Conservation (phyloP, 2,888 invertebrate genomes). For the Tenthredo scrophulariae region DNA sequence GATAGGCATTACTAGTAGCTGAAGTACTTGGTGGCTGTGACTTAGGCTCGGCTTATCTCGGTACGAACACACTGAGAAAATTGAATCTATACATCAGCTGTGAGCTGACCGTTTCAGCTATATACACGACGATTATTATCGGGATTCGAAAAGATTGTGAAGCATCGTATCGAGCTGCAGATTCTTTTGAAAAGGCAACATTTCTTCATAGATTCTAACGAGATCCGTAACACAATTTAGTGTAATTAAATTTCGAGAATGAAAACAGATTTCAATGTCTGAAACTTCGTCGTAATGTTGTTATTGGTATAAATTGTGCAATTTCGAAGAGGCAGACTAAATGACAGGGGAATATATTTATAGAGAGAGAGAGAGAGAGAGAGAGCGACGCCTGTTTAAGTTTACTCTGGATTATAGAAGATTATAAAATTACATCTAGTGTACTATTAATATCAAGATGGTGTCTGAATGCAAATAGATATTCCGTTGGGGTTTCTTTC, state of each 20-base stretch:
- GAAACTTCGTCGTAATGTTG: neutral
- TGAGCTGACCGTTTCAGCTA: neutral
- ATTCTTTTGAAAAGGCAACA: no score
- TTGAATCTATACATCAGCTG: neutral
- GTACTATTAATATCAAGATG: neutral
- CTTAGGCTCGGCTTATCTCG: constrained; percentile 30
- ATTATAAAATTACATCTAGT: neutral
- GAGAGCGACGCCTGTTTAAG: neutral
- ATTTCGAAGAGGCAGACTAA: neutral
- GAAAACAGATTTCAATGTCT: neutral
- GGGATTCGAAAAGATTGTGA: neutral
- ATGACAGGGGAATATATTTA: neutral
- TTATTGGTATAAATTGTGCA: neutral
- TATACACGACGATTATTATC: neutral
- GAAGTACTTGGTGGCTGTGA: neutral
- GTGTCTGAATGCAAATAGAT: neutral
- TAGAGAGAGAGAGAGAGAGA: neutral
- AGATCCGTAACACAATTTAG: no score
- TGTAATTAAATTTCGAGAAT: neutral
- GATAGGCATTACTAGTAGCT: neutral
- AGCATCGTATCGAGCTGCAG: neutral
- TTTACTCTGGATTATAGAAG: neutral
- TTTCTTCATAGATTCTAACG: no score
- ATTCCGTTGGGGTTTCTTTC: neutral
- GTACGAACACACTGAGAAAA: neutral